phyloP scores from a whole-genome alignment of 2,113 vertebrate genomes.

The Oreochromis spilurus region DNA sequence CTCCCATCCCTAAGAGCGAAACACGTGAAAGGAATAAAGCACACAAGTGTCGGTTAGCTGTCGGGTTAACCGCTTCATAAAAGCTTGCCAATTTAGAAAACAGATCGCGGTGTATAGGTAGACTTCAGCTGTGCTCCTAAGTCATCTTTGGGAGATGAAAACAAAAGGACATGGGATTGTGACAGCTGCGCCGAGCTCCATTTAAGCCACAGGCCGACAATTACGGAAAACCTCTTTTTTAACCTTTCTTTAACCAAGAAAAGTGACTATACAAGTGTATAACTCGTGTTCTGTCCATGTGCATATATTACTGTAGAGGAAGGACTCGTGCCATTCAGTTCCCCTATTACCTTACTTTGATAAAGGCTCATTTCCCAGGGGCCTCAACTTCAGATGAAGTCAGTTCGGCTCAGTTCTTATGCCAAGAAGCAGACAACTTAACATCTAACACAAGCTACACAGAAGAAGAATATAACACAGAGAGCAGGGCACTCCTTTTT shows the following conservation, averaged over 20 bases:
- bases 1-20: not conserved
- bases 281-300: not conserved
- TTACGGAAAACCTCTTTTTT: not conserved
- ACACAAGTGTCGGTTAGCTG: slow-evolving; percentile 7
- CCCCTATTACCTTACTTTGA: slow-evolving; percentile 55
- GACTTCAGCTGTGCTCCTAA: not conserved
- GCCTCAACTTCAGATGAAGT: slow-evolving; percentile 53
- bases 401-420: slow-evolving; percentile 26
- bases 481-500: slow-evolving; percentile 1
- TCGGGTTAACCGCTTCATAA: slow-evolving; percentile 55
- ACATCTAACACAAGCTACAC: slow-evolving; percentile 28
- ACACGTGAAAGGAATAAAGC: slow-evolving; percentile 15
- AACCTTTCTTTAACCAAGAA: not conserved
- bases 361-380: slow-evolving; percentile 63
- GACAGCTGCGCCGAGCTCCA: slow-evolving; percentile 23
- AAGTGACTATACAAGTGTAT: slow-evolving; percentile 6
- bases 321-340: slow-evolving; percentile 43
- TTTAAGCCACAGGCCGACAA: not conserved
- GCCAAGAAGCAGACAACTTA: slow-evolving; percentile 42
- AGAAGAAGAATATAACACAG: slow-evolving; percentile 11
- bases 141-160: not conserved
- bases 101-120: not conserved
- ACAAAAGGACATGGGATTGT: not conserved
- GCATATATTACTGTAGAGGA: not conserved
- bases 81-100: slow-evolving; percentile 46